phyloP scores from a whole-genome alignment of 2,888 invertebrate species.

The Stictocephala bisonia region DNA sequence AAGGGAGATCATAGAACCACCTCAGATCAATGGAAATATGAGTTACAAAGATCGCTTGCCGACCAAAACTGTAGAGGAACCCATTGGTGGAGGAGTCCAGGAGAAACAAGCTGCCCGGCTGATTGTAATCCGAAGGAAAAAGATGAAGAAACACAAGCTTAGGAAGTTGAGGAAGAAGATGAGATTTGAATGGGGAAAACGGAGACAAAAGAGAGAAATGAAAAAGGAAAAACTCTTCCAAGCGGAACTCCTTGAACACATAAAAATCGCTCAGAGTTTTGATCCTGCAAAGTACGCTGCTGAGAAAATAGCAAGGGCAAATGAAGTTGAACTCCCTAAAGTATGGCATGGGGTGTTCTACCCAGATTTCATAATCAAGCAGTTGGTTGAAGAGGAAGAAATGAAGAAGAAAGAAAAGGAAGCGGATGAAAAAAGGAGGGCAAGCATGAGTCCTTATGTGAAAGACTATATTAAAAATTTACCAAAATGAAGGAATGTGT shows the following conservation, averaged over 20 bases:
- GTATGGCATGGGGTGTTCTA: constrained; percentile 71
- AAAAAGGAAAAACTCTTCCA: constrained; percentile 84
- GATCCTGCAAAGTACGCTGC: constrained; percentile 79
- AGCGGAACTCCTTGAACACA: constrained; percentile 73
- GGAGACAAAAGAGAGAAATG: constrained; percentile 74
- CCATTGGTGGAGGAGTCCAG: constrained; percentile 62
- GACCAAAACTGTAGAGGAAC: constrained; percentile 52
- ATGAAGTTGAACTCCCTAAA: constrained; percentile 71
- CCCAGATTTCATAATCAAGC: constrained; percentile 75
- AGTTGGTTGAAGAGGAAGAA: constrained; percentile 73
- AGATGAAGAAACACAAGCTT: constrained; percentile 90
- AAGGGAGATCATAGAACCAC: constrained; percentile 22
- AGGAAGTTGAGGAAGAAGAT: constrained; percentile 83
- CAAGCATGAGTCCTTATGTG: constrained; percentile 50
- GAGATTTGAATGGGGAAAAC: constrained; percentile 81
- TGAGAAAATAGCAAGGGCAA: constrained; percentile 72
- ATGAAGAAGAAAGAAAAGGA: constrained; percentile 60
- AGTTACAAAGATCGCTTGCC: constrained; percentile 39
- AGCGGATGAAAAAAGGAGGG: constrained; percentile 51
- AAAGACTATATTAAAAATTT: constrained; percentile 44
- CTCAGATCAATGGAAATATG: constrained; percentile 18
- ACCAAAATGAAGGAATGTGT: constrained; percentile 15
- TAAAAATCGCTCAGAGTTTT: constrained; percentile 80
- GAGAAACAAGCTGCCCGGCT: constrained; percentile 79
- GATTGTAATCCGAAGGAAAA: constrained; percentile 80